Evolutionary conservation across 2,888 invertebrate genomes (phyloP), one percentile per base, ranked within the genome.

Genomic region (Idaea biselata): DNA sequence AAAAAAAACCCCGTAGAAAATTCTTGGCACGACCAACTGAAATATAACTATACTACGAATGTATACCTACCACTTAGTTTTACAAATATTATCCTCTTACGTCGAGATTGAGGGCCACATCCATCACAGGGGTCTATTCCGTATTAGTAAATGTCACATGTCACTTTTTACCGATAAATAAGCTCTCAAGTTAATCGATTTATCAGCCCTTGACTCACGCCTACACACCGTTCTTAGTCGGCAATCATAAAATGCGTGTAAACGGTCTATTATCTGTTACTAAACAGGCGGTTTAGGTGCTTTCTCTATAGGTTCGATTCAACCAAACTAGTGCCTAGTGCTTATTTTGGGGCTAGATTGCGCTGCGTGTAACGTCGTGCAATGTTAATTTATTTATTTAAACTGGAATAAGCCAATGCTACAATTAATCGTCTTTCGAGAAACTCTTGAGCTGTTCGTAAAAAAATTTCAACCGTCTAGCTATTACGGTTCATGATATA

Each of bases 141-240:
- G 44, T 44, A 44, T 25, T 25, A 25, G 25, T 25, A 25, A 25
- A 44, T 14, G 44, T 44, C 44, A 44, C 44, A 44, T 44, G 44
- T 44, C 44, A 44, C 44, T 44, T 44, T 44, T 44, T 44, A 44
- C 44, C 44, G 44, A 44, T 44, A 44, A 44, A 44, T 44, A 44
- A 44, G 44, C 44, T 14, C 44, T 44, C 11, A 44, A 44, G 44
- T 44, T 44, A 44, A 44, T 44, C 44, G 44, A 44, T 44, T 44
- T 44, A 44, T 44, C 44, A 44, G 44, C 44, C 11, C 44, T 44
- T 44, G 44, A 44, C 44, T 44, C 14, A 44, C 44, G 44, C 44
- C 44, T 44, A 44, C 44, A 44, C 44, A 11, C 44, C 44, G 44
- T 8, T 44, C 11, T 44, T 11, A 11, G 44, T 14, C 44, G 11